phyloP scores from a whole-genome alignment of 2,797 vertebrate species.

The Pagetopsis macropterus region DNA sequence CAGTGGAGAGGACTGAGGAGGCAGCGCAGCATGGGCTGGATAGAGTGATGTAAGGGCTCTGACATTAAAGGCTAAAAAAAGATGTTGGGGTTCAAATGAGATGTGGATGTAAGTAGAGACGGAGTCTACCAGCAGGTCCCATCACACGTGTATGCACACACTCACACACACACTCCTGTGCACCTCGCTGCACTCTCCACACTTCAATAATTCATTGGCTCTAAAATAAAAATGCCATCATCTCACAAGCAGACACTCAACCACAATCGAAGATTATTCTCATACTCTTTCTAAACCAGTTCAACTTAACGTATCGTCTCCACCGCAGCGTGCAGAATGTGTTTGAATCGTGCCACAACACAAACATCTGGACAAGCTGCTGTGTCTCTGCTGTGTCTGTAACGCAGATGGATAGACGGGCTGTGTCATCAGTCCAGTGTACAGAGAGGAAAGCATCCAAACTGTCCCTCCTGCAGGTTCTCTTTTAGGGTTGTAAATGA shows the following conservation, averaged over 20 bases:
- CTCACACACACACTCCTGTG: constrained; percentile 54
- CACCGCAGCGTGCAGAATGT: constrained; percentile 3
- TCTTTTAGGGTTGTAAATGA: constrained; percentile 65
- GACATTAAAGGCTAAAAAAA: constrained; percentile 29
- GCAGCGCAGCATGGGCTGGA: background rate
- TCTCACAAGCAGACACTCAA: constrained; percentile 65
- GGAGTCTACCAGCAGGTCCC: constrained; percentile 61
- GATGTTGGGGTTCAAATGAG: constrained; percentile 51
- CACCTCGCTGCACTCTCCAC: constrained; percentile 76
- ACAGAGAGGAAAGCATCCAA: constrained; percentile 24
- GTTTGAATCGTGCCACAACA: background rate
- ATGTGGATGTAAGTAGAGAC: constrained; percentile 42
- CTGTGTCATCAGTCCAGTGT: constrained; percentile 27
- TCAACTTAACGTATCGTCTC: constrained; percentile 20
- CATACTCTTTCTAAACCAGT: constrained; percentile 4
- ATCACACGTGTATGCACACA: constrained; percentile 66
- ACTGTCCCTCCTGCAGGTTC: constrained; percentile 49
- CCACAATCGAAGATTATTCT: constrained; percentile 64
- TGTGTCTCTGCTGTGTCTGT: background rate
- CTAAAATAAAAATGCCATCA: constrained; percentile 84
- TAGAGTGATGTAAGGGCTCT: constrained; percentile 2
- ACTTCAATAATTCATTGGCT: constrained; percentile 82
- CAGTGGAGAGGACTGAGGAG: background rate
- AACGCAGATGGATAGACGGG: constrained; percentile 21
- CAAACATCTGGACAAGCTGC: background rate